Percentiles rank a stretch among this genome's conserved stretches.
These are phyloP conservation scores for Cremastinae sp. DNA, from an alignment of 2,888 invertebrate species.

Conservation along the genomic window DNA sequence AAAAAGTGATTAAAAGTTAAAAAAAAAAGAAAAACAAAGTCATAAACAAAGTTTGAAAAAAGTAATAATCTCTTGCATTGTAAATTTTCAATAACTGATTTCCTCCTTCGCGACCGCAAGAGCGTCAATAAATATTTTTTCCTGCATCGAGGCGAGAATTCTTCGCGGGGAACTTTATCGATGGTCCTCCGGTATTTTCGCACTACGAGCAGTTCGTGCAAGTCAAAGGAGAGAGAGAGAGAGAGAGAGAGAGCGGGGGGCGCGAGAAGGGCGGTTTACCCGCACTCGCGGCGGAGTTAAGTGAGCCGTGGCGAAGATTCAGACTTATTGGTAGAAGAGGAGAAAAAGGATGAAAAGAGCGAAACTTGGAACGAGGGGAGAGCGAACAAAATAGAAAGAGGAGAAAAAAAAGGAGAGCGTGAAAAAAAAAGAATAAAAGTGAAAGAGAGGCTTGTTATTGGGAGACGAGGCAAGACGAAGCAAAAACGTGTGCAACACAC, in stretches of 20 bases:
- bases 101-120: too few relatives aligned
- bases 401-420: constrained; percentile 4
- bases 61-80: too few relatives aligned
- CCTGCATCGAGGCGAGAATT: too few relatives aligned
- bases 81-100: too few relatives aligned
- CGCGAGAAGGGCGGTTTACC: constrained; percentile 49
- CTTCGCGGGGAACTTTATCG: too few relatives aligned
- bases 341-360: constrained; percentile 6
- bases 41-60: too few relatives aligned
- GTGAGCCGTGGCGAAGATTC: constrained; percentile 49
- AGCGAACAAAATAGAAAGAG: constrained; percentile 14
- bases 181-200: too few relatives aligned
- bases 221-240: constrained; percentile 22
- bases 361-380: not conserved
- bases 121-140: too few relatives aligned
- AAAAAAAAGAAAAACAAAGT: too few relatives aligned
- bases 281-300: constrained; percentile 56
- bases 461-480: constrained; percentile 18
- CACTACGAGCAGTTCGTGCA: constrained; percentile 42
- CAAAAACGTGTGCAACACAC: constrained; percentile 30
- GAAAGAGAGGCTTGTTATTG: constrained; percentile 16
- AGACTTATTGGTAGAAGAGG: constrained; percentile 14
- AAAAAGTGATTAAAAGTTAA: too few relatives aligned
- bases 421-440: constrained; percentile 7
- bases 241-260: not conserved